Percentiles rank a stretch among this genome's conserved stretches.
phyloP scores from a whole-genome alignment of 2,888 invertebrate species.

The Dioctria linearis region DNA sequence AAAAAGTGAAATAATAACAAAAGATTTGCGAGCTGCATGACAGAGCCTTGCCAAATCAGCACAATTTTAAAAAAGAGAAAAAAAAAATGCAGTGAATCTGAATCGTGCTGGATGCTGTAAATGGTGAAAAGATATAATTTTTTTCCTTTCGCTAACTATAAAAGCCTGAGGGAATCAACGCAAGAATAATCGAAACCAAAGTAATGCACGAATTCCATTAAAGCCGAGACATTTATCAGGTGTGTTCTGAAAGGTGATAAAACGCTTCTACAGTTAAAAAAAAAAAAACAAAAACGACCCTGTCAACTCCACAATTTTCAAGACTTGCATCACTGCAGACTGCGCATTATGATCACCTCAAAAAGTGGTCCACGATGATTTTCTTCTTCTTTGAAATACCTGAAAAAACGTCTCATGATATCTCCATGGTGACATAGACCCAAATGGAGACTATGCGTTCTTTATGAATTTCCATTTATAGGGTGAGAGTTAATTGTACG shows the following conservation, averaged over 20 bases:
- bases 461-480: slow-evolving; percentile 55
- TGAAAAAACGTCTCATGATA: slow-evolving; percentile 25
- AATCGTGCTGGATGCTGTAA: too few relatives aligned
- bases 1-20: too few relatives aligned
- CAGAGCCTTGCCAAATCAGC: too few relatives aligned
- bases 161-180: neutral
- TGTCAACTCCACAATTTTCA: neutral
- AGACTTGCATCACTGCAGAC: neutral
- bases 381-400: slow-evolving; percentile 13
- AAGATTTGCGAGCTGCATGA: too few relatives aligned
- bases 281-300: too few relatives aligned
- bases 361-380: slow-evolving; percentile 35
- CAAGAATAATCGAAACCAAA: slow-evolving; percentile 19
- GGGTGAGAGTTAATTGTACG: slow-evolving; percentile 55
- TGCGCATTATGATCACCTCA: slow-evolving; percentile 28
- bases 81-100: too few relatives aligned
- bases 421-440: slow-evolving; percentile 9
- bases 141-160: too few relatives aligned
- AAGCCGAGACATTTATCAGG: slow-evolving; percentile 34
- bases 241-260: slow-evolving; percentile 25
- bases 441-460: neutral
- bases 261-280: neutral
- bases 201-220: slow-evolving; percentile 42
- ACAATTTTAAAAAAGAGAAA: too few relatives aligned
- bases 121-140: too few relatives aligned